A percentile compares a stretch with the other conserved stretches of the same genome.
These are phyloP conservation scores for Ceriagrion tenellum DNA, from an alignment of 2,888 invertebrate genomes.

Conservation along the genomic window DNA sequence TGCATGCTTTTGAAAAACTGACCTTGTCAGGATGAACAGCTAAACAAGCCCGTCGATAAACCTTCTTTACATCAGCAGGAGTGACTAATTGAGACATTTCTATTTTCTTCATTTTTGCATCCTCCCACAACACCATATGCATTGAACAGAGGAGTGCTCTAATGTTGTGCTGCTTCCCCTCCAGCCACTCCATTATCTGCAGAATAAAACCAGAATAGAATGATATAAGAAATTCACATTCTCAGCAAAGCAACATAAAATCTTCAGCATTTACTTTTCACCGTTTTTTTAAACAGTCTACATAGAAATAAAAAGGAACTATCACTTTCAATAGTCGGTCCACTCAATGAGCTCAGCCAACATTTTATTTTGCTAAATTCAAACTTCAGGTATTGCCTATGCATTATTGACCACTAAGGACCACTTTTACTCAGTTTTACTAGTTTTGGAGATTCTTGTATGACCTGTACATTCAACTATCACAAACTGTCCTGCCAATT, in stretches of 20 bases:
- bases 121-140: conserved; percentile 95
- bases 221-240: neutral
- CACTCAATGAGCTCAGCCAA: no score
- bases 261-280: neutral
- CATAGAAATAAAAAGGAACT: no score
- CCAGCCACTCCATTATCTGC: conserved; percentile 87
- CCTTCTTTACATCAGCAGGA: conserved; percentile 95
- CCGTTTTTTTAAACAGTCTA: no score
- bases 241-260: neutral
- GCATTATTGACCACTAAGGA: no score
- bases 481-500: no score
- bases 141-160: conserved; percentile 96
- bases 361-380: no score
- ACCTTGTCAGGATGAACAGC: conserved; percentile 99
- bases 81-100: conserved; percentile 97
- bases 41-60: conserved; percentile 96
- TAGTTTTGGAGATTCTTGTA: no score
- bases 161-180: conserved; percentile 98
- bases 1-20: conserved; percentile 72
- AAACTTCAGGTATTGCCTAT: no score
- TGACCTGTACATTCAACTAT: no score
- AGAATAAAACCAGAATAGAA: conserved; percentile 70
- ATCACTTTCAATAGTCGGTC: no score
- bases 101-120: conserved; percentile 94
- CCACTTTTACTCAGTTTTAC: no score